Percentiles rank a stretch among this genome's conserved stretches.
These are phyloP conservation scores for Mesocentrotus franciscanus DNA, from an alignment of 53 echinoderm and acorn worm genomes.

Conservation along the genomic window DNA sequence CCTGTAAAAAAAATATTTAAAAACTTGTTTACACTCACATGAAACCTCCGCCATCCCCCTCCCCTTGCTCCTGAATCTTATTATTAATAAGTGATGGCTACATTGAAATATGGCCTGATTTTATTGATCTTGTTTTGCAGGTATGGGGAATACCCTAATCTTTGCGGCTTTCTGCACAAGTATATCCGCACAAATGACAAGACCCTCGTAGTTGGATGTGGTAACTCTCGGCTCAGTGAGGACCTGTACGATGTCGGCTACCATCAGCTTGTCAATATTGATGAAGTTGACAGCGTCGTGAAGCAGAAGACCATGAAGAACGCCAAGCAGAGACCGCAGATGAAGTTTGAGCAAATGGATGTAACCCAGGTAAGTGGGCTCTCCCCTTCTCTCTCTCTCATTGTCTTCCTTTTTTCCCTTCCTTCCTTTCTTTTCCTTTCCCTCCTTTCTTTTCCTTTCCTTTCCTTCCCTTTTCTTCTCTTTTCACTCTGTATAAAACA, in stretches of 20 bases:
- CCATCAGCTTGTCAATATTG: conserved; percentile 75
- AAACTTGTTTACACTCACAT: too few relatives aligned
- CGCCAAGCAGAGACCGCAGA: conserved; percentile 72
- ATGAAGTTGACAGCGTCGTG: conserved; percentile 70
- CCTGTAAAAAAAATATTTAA: too few relatives aligned
- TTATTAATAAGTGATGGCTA: too few relatives aligned
- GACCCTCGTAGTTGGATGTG: conserved; percentile 80
- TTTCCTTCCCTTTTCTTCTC: too few relatives aligned
- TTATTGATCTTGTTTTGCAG: conserved; percentile 26
- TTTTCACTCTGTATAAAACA: too few relatives aligned
- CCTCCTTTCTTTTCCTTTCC: too few relatives aligned
- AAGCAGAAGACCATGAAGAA: conserved; percentile 78
- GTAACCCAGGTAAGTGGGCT: conserved; percentile 64
- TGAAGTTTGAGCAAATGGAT: conserved; percentile 82
- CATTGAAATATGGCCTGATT: background rate
- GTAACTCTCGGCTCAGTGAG: conserved; percentile 77
- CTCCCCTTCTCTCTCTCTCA: background rate
- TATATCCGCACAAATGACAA: conserved; percentile 77
- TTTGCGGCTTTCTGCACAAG: conserved; percentile 84
- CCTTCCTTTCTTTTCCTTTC: background rate
- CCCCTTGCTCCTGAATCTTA: too few relatives aligned
- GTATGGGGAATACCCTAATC: conserved; percentile 86
- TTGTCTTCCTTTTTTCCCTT: background rate
- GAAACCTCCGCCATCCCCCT: too few relatives aligned
- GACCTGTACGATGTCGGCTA: conserved; percentile 87